A percentile compares a stretch with the other conserved stretches of the same genome.
These are phyloP conservation scores for Augiades crinisus DNA, from an alignment of 2,888 invertebrate genomes.

Conservation along the genomic window DNA sequence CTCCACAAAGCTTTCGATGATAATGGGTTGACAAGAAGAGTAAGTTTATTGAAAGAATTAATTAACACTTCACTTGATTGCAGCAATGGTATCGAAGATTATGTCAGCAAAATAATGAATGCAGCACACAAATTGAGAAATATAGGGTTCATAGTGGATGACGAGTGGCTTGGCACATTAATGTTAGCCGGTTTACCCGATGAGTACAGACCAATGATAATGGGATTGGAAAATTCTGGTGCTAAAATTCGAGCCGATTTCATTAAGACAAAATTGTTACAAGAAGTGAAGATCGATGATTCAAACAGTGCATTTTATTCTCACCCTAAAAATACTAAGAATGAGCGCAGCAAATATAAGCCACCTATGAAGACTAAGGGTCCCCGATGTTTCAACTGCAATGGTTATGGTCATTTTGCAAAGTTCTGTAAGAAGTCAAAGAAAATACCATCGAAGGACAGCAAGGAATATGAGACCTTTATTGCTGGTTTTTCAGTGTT, in stretches of 20 bases:
- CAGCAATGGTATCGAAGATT: no score
- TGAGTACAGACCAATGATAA: constrained; percentile 26
- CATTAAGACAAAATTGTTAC: constrained; percentile 31
- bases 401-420: constrained; percentile 28
- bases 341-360: constrained; percentile 20
- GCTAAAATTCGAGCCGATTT: constrained; percentile 29
- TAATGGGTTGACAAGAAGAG: no score
- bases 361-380: constrained; percentile 8
- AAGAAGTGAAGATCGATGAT: constrained; percentile 27
- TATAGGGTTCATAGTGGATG: no score
- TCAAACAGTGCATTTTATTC: constrained; percentile 14
- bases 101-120: no score
- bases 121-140: no score
- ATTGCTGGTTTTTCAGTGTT: constrained; percentile 34
- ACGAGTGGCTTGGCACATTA: no score
- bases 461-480: constrained; percentile 28
- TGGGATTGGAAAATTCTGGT: constrained; percentile 33
- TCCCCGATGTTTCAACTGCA: constrained; percentile 35
- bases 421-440: background rate
- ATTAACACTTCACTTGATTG: no score
- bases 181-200: no score
- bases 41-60: no score
- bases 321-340: constrained; percentile 1
- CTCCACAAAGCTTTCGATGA: no score
- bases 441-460: constrained; percentile 2